Percentiles rank a stretch among this genome's conserved stretches.
phyloP scores from a whole-genome alignment of 1,140 invertebrate genomes.

The Caenorhabditis briggsae region DNA sequence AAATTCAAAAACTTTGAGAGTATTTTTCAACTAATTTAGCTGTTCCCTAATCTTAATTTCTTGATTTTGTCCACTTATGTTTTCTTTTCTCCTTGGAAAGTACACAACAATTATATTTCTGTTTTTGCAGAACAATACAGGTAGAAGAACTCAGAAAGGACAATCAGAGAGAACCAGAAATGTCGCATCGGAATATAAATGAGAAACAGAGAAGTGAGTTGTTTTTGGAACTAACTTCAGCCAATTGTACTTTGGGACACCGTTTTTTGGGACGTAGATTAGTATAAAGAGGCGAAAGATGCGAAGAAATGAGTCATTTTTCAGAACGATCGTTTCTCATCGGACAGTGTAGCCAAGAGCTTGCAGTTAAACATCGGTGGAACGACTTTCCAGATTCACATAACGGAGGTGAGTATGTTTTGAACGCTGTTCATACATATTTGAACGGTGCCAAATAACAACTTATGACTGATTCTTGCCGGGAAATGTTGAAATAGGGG shows the following conservation, averaged over 20 bases:
- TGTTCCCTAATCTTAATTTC: background rate
- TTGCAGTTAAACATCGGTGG: constrained; percentile 15
- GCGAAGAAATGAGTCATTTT: background rate
- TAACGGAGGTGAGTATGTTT: constrained; percentile 12
- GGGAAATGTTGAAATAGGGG: background rate
- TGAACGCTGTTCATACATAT: background rate
- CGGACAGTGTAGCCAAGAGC: constrained; percentile 5
- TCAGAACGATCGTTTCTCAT: background rate
- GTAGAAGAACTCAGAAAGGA: constrained; percentile 16
- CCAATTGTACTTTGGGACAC: constrained; percentile 6
- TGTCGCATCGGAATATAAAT: constrained; percentile 10
- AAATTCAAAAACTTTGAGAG: background rate
- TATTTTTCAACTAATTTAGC: background rate
- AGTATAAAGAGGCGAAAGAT: background rate
- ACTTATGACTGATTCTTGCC: background rate
- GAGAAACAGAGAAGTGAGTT: constrained; percentile 35
- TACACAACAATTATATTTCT: constrained; percentile 21
- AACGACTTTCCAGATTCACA: constrained; percentile 24
- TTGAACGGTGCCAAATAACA: background rate
- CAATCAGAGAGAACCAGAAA: constrained; percentile 14
- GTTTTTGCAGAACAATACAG: constrained; percentile 44
- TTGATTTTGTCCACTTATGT: background rate
- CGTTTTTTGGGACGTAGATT: background rate
- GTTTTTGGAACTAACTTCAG: constrained; percentile 37
- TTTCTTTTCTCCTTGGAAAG: background rate